Base-by-base conservation (phyloP, 2,888 invertebrate genomes). In the Leuctra nigra region DNA sequence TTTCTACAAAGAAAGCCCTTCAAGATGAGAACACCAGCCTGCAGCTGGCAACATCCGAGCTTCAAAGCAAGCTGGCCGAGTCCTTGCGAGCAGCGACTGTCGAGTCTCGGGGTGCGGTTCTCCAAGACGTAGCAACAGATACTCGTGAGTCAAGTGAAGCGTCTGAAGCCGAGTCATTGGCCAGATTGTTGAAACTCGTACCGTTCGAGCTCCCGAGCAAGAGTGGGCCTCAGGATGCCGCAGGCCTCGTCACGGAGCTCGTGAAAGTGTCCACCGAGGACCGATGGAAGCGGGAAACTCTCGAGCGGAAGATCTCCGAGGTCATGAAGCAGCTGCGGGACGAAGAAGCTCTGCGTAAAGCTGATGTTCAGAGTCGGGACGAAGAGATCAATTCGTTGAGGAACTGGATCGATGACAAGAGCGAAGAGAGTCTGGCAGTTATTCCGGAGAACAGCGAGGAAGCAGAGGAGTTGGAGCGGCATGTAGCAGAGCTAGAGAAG, bases 231-330 rank as follows among this genome's bases (percentile, higher is more conserved):
- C 14, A 33, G 6, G 29, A 24, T 2, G 29, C 29, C 9, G 48
- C 38, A 14, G 47, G 16, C n/a, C 50, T 47, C 11, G 53, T 61
- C 13, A 53, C 54, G 24, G 54, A 47, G 9, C 16, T 61, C 1
- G 58, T 57, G 6, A 60, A 58, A 39, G 41, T 55, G 46, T 53
- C 47, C 16, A 36, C 54, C 4, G 61, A 61, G 29, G 54, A 41
- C 18, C 82, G 81, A 46, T 70, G 71, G 69, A 72, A 71, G 61
- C 69, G 70, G 57, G 71, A 71, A 14, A 66, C 68, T 57, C 61
- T 70, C 60, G 75, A 72, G 63, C 69, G 68, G 61, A 70, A 69
- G 59, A 62, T 61, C 1, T 44, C 59, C 1, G 59, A 58, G 36
- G 39, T 61, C 11, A 54, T 57, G 57, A 60, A 59, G 24, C 57